Percentiles rank a stretch among this genome's conserved stretches.
Conservation (phyloP, 2,113 vertebrate species). For the Chrysochloris asiatica region DNA sequence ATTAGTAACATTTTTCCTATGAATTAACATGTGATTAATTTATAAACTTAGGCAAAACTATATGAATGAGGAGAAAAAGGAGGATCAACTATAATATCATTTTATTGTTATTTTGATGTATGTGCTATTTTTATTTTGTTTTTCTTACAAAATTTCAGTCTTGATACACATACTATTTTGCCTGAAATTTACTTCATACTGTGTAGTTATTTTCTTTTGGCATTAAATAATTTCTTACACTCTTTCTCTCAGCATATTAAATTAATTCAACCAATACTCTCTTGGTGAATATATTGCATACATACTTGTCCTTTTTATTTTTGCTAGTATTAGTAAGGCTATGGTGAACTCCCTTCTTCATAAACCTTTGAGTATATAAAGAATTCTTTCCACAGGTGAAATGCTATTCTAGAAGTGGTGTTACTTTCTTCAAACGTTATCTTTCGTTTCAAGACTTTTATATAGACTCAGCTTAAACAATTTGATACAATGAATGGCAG, state of each 20-base stretch:
- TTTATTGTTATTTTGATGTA: background rate
- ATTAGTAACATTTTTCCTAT: constrained; percentile 1
- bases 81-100: background rate
- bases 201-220: background rate
- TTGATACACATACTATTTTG: background rate
- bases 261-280: background rate
- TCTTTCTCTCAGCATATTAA: background rate
- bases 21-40: background rate
- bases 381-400: background rate
- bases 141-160: background rate
- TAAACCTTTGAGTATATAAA: background rate
- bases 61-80: background rate
- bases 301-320: background rate
- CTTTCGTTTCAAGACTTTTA: background rate
- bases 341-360: background rate
- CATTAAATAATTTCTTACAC: background rate
- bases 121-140: background rate
- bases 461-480: background rate
- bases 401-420: background rate
- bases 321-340: background rate
- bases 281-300: background rate
- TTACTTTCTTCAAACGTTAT: background rate
- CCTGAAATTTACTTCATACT: background rate
- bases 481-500: background rate
- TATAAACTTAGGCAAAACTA: background rate